Evolutionary conservation across 2,797 vertebrate genomes (phyloP).

Genomic region (Microctenopoma steveboyesi): DNA sequence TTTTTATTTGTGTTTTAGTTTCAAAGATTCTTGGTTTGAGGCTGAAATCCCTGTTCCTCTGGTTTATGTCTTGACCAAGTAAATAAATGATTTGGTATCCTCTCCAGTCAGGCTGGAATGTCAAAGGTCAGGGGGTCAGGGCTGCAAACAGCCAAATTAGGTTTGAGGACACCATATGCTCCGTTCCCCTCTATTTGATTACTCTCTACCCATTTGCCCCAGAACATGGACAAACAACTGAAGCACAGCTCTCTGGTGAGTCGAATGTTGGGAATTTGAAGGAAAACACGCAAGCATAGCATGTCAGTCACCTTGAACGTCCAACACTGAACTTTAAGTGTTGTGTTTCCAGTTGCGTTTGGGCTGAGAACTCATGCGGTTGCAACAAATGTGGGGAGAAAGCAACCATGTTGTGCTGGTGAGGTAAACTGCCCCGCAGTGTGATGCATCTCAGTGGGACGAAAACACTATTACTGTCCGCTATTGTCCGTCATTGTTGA

Average conservation of each 20-base stretch:
- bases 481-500: slow-evolving; percentile 46
- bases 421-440: slow-evolving; percentile 38
- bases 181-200: slow-evolving; percentile 77
- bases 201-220: slow-evolving; percentile 63
- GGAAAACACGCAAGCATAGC: slow-evolving; percentile 39
- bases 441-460: slow-evolving; percentile 21
- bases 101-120: slow-evolving; percentile 72
- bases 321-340: slow-evolving; percentile 20
- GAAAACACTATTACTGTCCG: slow-evolving; percentile 10
- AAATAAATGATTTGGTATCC: slow-evolving; percentile 79
- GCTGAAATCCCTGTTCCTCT: slow-evolving; percentile 69
- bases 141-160: slow-evolving; percentile 79
- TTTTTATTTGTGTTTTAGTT: slow-evolving; percentile 73
- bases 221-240: slow-evolving; percentile 53
- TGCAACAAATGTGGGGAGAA: slow-evolving; percentile 30
- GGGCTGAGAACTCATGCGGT: slow-evolving; percentile 36
- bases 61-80: slow-evolving; percentile 75
- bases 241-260: slow-evolving; percentile 25
- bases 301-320: slow-evolving; percentile 49
- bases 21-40: slow-evolving; percentile 58
- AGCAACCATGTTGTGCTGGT: slow-evolving; percentile 18
- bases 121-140: slow-evolving; percentile 78
- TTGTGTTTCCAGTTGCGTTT: slow-evolving; percentile 8
- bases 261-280: slow-evolving; percentile 42
- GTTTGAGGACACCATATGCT: slow-evolving; percentile 76